Evolutionary conservation across 1,140 invertebrate genomes (phyloP).

Genomic region (Drosophila lowei): DNA sequence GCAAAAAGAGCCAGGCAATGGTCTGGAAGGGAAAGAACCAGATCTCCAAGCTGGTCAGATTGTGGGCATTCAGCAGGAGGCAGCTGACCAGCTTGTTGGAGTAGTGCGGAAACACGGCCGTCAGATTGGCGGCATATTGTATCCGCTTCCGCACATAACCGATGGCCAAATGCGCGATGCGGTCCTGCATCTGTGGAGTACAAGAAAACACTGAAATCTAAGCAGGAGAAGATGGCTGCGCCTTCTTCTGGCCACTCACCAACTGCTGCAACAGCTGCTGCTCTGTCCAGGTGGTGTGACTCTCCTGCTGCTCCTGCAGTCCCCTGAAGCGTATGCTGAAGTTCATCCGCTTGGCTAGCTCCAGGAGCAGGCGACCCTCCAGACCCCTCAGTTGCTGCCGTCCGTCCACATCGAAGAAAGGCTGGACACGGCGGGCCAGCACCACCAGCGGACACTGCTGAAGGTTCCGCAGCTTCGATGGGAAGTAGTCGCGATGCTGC

Average conservation of each 20-base stretch:
- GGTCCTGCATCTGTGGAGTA: conserved; percentile 18
- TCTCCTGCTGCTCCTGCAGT: conserved; percentile 16
- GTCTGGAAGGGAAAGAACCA: conserved; percentile 51
- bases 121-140: conserved; percentile 34
- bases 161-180: conserved; percentile 44
- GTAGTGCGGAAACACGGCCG: conserved; percentile 53
- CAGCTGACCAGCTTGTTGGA: conserved; percentile 48
- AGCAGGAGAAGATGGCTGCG: background rate
- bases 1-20: conserved; percentile 40
- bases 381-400: background rate
- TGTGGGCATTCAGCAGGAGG: conserved; percentile 45
- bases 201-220: background rate
- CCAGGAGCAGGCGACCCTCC: conserved; percentile 41
- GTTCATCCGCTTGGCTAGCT: conserved; percentile 48
- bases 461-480: conserved; percentile 54
- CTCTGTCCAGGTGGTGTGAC: conserved; percentile 25
- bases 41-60: conserved; percentile 51
- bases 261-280: conserved; percentile 30
- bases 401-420: conserved; percentile 31
- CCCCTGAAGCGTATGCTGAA: conserved; percentile 35
- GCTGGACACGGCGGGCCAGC: conserved; percentile 22
- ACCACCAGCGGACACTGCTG: conserved; percentile 47
- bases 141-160: conserved; percentile 53
- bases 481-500: conserved; percentile 47
- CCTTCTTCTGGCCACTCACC: conserved; percentile 4